phyloP scores from a whole-genome alignment of 2,797 vertebrate genomes.

The Anguilla megastoma region DNA sequence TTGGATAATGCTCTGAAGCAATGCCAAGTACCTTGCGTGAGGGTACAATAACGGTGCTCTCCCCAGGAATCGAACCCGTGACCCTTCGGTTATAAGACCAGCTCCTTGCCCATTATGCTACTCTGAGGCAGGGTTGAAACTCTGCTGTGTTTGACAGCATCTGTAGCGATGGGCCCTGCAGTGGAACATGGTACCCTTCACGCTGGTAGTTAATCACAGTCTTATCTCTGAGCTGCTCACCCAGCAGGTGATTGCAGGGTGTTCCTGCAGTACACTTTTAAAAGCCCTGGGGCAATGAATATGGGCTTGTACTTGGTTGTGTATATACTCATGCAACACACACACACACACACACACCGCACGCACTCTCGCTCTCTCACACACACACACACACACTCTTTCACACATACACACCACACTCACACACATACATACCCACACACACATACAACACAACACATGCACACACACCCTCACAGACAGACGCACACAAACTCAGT shows the following conservation, averaged over 20 bases:
- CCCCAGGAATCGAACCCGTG: no score
- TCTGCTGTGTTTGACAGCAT: not conserved
- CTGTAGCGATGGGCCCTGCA: not conserved
- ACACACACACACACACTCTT: not conserved
- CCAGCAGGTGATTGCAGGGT: conserved; percentile 22
- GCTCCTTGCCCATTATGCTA: no score
- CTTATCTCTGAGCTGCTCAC: conserved; percentile 32
- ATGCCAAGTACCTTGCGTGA: no score
- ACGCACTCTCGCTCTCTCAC: not conserved
- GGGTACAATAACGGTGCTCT: no score
- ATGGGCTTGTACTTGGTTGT: not conserved
- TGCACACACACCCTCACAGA: not conserved
- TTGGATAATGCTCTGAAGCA: no score
- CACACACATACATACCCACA: not conserved
- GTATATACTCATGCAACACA: not conserved
- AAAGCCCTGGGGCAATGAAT: not conserved
- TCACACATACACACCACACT: not conserved
- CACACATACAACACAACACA: not conserved
- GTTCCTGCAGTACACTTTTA: not conserved
- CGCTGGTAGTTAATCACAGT: not conserved
- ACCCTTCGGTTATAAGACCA: no score
- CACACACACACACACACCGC: not conserved
- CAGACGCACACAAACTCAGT: not conserved
- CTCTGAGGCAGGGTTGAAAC: not conserved
- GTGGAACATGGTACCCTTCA: conserved; percentile 12